These are phyloP conservation scores for Junco hyemalis DNA, from an alignment of 2,113 vertebrate species.

Conservation along the genomic window DNA sequence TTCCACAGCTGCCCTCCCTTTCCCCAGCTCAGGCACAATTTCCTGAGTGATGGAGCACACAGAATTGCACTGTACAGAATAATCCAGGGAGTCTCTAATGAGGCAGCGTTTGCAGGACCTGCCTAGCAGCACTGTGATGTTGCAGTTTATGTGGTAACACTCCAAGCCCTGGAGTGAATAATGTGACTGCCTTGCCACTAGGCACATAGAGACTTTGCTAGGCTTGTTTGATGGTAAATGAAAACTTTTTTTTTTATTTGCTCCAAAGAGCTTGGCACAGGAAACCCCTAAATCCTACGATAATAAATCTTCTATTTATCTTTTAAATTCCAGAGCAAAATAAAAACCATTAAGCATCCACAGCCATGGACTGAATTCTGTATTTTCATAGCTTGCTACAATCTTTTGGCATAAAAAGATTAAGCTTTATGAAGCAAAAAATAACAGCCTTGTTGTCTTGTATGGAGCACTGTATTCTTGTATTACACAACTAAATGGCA, in stretches of 20 bases:
- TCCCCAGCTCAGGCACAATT: not conserved
- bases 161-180: not conserved
- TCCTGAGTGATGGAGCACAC: conserved; percentile 16
- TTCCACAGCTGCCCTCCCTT: not conserved
- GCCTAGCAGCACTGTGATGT: not conserved
- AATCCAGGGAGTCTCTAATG: not conserved
- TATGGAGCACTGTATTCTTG: not conserved
- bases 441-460: not conserved
- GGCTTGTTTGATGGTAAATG: conserved; percentile 4
- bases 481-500: not conserved
- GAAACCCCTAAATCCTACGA: conserved; percentile 28
- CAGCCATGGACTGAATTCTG: not conserved
- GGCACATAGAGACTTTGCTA: not conserved
- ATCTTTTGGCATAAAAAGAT: not conserved
- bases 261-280: conserved; percentile 14
- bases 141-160: conserved; percentile 35
- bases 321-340: conserved; percentile 36
- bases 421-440: not conserved
- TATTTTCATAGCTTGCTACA: not conserved
- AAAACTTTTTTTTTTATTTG: conserved; percentile 5
- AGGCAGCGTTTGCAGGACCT: not conserved
- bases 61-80: not conserved
- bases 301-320: conserved; percentile 49
- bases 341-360: conserved; percentile 10
- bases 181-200: not conserved